Base-by-base conservation (phyloP, 1,140 invertebrate species). In the Bombus difficillimus region DNA sequence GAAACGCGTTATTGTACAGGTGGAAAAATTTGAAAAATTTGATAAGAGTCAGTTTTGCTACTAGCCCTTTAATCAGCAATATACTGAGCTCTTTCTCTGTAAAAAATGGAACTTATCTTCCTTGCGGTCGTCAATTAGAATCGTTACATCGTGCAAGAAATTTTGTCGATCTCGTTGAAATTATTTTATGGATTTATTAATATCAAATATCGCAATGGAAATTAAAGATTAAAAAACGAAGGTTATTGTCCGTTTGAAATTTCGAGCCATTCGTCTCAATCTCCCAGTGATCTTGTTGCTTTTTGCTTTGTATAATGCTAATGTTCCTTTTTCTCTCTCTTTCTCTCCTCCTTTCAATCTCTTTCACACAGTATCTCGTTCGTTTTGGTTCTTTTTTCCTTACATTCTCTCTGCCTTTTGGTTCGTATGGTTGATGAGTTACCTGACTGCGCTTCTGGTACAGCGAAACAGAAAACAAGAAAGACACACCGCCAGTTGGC, bases 401-500 rank as follows among this genome's bases (percentile, higher is more conserved):
- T 88, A 89, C 92, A 90, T 91, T 91, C 80, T 86, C 81, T 89
- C 81, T 53, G 62, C 71, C 64, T 73, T 76, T 86, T 43, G 22
- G 47, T 81, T 77, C 73, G 80, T 72, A 81, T 66, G 39, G 71
- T 66, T 75, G 81, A 90, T 88, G 90, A 92, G 89, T 95, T 95
- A 95, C 94, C 94, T 94, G 94, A 94, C 92, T 94, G 94, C 92
- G 89, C 93, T 92, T 95, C 94, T 95, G 92, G 93, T 93, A 93
- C 83, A 94, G 94, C 92, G 90, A 93, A 94, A 94, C 92, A 94
- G 90, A 94, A 92, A 94, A 93, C 91, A 94, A 94, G 93, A 91
- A 86, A 93, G 88, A 90, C 81, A 91, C 89, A 91, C 88, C 89
- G 89, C 89, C 82, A 85, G 86, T 90, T 90, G 89, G 86, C 86